A percentile compares a stretch with the other conserved stretches of the same genome.
Conservation (phyloP, 2,888 invertebrate genomes). For the Ormyrus labotus region DNA sequence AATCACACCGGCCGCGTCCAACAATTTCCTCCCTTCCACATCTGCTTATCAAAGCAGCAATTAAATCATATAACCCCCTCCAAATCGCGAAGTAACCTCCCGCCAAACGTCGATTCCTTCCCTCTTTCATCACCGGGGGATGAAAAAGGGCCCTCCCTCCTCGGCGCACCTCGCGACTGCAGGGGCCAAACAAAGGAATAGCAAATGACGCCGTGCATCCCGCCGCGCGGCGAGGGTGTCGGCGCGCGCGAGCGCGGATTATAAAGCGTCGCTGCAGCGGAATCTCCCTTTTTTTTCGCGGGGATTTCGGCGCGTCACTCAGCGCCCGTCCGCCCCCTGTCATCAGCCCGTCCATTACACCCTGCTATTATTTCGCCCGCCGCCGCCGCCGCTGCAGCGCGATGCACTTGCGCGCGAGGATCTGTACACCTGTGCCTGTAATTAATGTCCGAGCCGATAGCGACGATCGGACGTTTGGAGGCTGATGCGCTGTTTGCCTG, state of each 20-base stretch:
- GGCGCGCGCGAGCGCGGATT: not conserved
- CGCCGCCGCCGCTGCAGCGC: slow-evolving; percentile 55
- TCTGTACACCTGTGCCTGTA: not conserved
- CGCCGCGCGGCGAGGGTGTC: not conserved
- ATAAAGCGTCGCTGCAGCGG: slow-evolving; percentile 2
- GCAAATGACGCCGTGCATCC: slow-evolving; percentile 7
- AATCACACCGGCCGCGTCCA: no score
- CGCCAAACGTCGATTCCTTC: no score
- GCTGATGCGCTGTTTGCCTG: no score
- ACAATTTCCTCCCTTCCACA: no score
- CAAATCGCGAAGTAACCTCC: no score
- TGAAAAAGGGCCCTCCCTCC: no score
- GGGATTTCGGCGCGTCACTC: slow-evolving; percentile 19
- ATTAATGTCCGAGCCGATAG: no score
- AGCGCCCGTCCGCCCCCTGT: slow-evolving; percentile 63
- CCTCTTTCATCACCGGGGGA: no score
- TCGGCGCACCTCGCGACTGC: no score
- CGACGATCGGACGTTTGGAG: no score
- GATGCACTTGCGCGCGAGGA: not conserved
- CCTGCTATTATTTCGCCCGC: slow-evolving; percentile 65
- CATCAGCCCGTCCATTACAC: slow-evolving; percentile 68
- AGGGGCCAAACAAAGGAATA: slow-evolving; percentile 25
- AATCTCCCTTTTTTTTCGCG: not conserved
- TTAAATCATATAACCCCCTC: no score
- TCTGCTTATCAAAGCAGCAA: no score